Percentiles rank a stretch among this genome's conserved stretches.
phyloP scores from a whole-genome alignment of 1,140 invertebrate species.

The Meloidogyne hapla region DNA sequence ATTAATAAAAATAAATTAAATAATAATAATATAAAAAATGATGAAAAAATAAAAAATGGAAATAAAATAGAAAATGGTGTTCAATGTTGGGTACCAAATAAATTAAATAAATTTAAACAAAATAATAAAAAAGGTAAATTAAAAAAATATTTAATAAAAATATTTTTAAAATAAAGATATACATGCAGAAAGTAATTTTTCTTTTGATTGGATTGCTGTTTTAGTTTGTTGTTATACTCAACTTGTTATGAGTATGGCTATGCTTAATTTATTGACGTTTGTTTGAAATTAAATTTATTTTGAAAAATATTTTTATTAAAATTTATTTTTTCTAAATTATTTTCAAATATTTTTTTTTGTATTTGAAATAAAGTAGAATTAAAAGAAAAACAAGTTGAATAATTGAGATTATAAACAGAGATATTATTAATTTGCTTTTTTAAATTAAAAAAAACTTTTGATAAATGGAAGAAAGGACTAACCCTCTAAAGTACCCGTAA shows the following conservation, averaged over 20 bases:
- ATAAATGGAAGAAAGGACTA: too few species aligned
- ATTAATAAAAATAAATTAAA: slow-evolving; percentile 6
- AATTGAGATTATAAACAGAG: too few species aligned
- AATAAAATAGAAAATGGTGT: too few species aligned
- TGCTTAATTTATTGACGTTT: slow-evolving; percentile 48
- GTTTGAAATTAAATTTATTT: too few species aligned
- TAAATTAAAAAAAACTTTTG: too few species aligned
- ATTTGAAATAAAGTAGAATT: too few species aligned
- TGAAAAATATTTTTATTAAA: too few species aligned
- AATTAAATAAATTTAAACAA: neutral
- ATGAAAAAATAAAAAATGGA: slow-evolving; percentile 11
- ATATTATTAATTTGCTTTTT: too few species aligned
- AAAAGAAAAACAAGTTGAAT: too few species aligned
- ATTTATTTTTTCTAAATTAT: too few species aligned
- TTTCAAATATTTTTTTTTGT: too few species aligned
- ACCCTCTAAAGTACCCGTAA: too few species aligned
- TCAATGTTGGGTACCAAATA: neutral
- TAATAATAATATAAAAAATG: neutral
- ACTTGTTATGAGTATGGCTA: slow-evolving; percentile 34
- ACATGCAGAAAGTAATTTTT: neutral
- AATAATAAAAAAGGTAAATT: slow-evolving; percentile 3
- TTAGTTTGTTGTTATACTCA: slow-evolving; percentile 42
- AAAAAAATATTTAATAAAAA: neutral
- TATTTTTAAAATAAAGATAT: neutral
- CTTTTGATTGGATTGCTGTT: slow-evolving; percentile 48